These are phyloP conservation scores for Holothuria glaberrima DNA, from an alignment of 35 echinoderm and acorn worm species.

Conservation along the genomic window DNA sequence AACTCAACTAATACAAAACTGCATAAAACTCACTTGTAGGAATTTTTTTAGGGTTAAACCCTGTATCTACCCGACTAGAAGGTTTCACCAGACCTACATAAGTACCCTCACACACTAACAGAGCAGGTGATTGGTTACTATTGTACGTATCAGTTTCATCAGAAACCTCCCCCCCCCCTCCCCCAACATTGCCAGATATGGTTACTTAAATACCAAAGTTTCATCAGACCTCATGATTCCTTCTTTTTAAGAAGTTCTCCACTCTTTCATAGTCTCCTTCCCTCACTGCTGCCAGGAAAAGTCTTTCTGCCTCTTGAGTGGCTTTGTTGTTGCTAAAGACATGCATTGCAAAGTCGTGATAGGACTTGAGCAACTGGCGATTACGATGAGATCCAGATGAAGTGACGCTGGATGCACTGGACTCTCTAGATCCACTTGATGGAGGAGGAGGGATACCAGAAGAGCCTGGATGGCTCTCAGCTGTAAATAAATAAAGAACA, in stretches of 20 bases:
- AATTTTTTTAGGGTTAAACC: too few species aligned
- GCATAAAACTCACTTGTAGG: too few species aligned
- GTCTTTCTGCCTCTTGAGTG: constrained; percentile 59
- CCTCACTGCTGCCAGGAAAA: constrained; percentile 76
- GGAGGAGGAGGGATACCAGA: not conserved
- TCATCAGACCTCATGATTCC: constrained; percentile 79
- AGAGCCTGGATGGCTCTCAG: too few species aligned
- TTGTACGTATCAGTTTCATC: too few species aligned
- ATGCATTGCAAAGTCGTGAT: constrained; percentile 98
- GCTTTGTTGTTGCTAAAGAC: constrained; percentile 80
- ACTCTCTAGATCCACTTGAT: not conserved
- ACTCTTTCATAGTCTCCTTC: constrained; percentile 81
- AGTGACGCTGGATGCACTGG: constrained; percentile 59
- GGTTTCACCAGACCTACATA: too few species aligned
- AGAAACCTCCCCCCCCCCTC: not conserved
- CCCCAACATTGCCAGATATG: too few species aligned
- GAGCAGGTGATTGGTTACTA: too few species aligned
- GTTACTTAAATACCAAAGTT: too few species aligned
- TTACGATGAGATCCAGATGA: constrained; percentile 85
- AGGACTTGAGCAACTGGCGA: constrained; percentile 74
- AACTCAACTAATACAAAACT: too few species aligned
- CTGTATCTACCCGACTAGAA: too few species aligned
- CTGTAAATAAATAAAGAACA: too few species aligned
- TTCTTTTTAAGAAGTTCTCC: constrained; percentile 80
- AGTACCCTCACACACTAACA: too few species aligned